These are phyloP conservation scores for Cliona cf. orientalis DNA, from an alignment of 37 sponge, comb jelly and placozoan genomes.

Conservation along the genomic window DNA sequence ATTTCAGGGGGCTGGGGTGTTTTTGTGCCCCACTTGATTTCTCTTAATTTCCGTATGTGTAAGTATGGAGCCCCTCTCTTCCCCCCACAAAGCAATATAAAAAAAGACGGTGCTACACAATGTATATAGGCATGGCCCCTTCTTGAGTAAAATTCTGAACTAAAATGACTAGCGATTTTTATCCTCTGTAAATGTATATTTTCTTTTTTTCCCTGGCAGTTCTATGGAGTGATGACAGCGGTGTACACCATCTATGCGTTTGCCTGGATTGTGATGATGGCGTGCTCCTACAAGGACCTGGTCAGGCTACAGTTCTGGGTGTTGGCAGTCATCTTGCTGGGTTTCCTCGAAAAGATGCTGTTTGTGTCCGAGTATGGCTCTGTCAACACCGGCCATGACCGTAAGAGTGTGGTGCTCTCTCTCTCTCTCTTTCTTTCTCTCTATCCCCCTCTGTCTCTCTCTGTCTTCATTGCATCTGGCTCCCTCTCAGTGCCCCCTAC, in stretches of 20 bases:
- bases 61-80: no score
- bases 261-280: conserved; percentile 58
- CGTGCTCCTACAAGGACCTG: conserved; percentile 73
- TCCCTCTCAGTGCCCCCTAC: conserved; percentile 7
- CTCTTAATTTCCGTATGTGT: no score
- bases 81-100: no score
- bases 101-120: no score
- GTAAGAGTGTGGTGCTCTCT: conserved; percentile 30
- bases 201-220: conserved; percentile 12
- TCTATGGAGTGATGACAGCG: conserved; percentile 74
- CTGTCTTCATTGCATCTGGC: background rate
- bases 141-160: no score
- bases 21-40: no score
- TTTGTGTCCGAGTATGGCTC: conserved; percentile 71
- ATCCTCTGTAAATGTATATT: no score
- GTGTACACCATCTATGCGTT: conserved; percentile 58
- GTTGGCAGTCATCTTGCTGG: conserved; percentile 64
- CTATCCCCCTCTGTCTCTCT: background rate
- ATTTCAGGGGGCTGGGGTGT: no score
- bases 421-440: background rate
- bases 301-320: conserved; percentile 83
- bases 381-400: conserved; percentile 41
- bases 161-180: no score
- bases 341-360: conserved; percentile 71
- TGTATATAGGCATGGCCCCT: no score